Base-by-base conservation (phyloP, 1,140 invertebrate species). In the Lineus longissimus region DNA sequence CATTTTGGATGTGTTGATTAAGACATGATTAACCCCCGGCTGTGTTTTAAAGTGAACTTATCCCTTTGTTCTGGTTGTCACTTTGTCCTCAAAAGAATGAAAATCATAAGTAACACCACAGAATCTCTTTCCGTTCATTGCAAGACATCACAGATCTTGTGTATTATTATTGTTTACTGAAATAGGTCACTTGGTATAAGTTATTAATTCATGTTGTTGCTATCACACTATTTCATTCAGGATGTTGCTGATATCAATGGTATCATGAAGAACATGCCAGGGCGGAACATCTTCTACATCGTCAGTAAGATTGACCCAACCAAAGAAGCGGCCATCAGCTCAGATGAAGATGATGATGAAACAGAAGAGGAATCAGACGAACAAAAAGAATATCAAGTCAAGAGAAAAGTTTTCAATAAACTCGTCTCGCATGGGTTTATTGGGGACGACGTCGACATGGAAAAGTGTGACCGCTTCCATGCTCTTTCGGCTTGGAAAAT, bases 261-360 rank as follows among this genome's bases (percentile, higher is more conserved):
- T 30, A 30, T 59, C 22, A 59, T 19, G 17, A 41, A 59, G 15
- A 36, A 30, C 23, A 33, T 41, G 17, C 36, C 57, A n/a, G 17
- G 36, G 6, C 23, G 22, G 19, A 30, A 59, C 22, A 41, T 59
- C 11, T 33, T 59, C 17, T 59, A 40, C 36, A 33, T 59, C 31
- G 36, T 59, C 11, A 59, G 36, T 36, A 59, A 59, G 36, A 30
- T 59, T 9, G 57, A 59, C n/a, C 36, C 57, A 19, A 23, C 25
- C 2, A 33, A 23, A 7, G n/a, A 31, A 59, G 19, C n/a, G 23
- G 57, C 19, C 7, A 4, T 41, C 25, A 59, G 30, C 6, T 30
- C 29, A 22, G n/a, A 19, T 36, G 57, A 59, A 30, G 36, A 33
- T 23, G 2, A 2, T 19, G 57, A 59, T 17, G n/a, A 30, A 2